Evolutionary conservation across 2,113 vertebrate species (phyloP).

Genomic region (Corapipo altera): DNA sequence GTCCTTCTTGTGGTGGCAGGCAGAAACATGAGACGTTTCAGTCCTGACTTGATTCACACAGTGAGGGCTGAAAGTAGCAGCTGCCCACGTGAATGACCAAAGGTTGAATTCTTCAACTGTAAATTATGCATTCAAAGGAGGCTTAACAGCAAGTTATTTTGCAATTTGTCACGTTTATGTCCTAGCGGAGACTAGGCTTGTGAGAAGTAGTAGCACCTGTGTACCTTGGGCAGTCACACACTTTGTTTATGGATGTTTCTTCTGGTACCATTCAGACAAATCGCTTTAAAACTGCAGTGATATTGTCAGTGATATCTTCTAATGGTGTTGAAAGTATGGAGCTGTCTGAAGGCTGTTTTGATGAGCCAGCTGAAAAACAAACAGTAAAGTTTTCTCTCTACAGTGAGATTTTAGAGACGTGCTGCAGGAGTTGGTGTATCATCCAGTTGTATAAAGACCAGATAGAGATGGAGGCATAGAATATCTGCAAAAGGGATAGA

Average conservation of each 20-base stretch:
- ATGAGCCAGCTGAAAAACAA: not conserved
- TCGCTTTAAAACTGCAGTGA: not conserved
- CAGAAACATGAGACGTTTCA: not conserved
- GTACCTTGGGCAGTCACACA: not conserved
- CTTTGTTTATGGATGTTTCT: not conserved
- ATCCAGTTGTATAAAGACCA: not conserved
- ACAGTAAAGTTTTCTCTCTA: not conserved
- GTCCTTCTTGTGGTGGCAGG: not conserved
- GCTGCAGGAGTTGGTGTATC: not conserved
- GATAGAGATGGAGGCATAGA: not conserved
- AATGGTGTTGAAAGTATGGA: not conserved
- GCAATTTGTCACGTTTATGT: not conserved
- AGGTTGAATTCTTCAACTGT: not conserved
- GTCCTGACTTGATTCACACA: not conserved
- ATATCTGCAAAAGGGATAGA: not conserved
- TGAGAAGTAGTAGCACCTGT: not conserved
- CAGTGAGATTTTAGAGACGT: not conserved
- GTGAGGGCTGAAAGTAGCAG: not conserved
- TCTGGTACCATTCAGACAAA: rapidly evolving
- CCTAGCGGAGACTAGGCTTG: not conserved
- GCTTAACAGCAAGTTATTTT: not conserved
- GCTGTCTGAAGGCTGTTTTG: not conserved
- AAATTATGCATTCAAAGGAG: not conserved
- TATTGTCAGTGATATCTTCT: not conserved
- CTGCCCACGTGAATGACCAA: not conserved